Base-by-base conservation (phyloP, 92 coral and sea anemone genomes). In the Epizoanthus scotinus region DNA sequence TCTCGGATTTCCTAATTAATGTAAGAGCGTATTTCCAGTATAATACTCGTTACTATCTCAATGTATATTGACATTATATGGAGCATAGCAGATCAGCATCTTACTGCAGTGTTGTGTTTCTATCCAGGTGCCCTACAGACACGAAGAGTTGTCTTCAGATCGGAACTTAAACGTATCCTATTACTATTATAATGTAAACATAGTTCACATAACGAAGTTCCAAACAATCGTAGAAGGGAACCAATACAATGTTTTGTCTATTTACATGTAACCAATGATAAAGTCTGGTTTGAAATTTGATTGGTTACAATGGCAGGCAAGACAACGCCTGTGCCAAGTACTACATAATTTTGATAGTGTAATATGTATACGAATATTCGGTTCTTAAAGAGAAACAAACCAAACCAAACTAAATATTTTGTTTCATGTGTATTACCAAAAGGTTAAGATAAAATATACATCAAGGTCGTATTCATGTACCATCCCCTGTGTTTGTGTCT, bases 1-100 rank as follows among this genome's bases (percentile, higher is more conserved):
- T 92, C n/a, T 88, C 91, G 21, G 89, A 90, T 58, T 92, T 92
- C 71, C 81, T 92, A 7, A 90, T 86, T 47, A 78, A 87, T 70
- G 97, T 92, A 77, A 66, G 92, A 18, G 3, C 27, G 2, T 3
- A 47, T 12, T 44, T 20, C 13, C 25, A n/a, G 21, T 38, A n/a
- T 27, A 77, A 27, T 70, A 26, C 58, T 44, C 6, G 38, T 36
- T 38, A 70, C 77, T 6, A 70, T 58, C 55, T 36, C 31, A 38
- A 18, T 38, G 38, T 26, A 59, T 34, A 44, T 72, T 72, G 21
- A 6, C 4, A 17, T 27, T 8, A 19, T 7, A 44, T 66, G 42
- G 24, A 18, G 52, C 17, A 1, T 2, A 44, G 14, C 52, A 64
- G 40, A 54, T 52, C 26, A 54, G 0, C 44, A 6, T 25, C 15